Percentiles rank a stretch among this genome's conserved stretches.
Conservation (phyloP, 2,888 invertebrate genomes). For the Clunio marinus region DNA sequence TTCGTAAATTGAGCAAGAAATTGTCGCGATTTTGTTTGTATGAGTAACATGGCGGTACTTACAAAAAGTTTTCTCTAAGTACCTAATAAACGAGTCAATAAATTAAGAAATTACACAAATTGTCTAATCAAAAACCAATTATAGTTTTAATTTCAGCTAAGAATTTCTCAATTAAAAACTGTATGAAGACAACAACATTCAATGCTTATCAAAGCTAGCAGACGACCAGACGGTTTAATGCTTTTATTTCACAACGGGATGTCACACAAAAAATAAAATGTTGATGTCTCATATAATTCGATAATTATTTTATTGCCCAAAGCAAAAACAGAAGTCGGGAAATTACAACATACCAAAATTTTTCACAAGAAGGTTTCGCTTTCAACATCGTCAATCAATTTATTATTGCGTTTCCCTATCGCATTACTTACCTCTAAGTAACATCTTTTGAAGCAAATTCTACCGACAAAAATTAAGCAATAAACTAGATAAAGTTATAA, state of each 20-base stretch:
- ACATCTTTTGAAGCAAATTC: neutral
- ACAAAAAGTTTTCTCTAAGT: too few species aligned
- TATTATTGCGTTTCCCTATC: neutral
- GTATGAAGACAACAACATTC: too few species aligned
- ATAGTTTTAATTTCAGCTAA: too few species aligned
- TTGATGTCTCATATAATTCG: conserved; percentile 10
- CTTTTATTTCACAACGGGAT: neutral
- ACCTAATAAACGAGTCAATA: conserved; percentile 4
- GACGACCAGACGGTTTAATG: neutral
- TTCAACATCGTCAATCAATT: neutral
- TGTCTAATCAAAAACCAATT: conserved; percentile 13
- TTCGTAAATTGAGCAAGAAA: too few species aligned
- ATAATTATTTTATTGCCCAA: neutral
- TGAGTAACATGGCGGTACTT: too few species aligned
- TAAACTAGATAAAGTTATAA: too few species aligned
- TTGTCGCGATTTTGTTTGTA: too few species aligned
- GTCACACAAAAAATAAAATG: neutral
- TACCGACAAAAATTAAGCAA: too few species aligned
- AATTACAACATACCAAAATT: neutral
- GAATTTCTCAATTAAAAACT: too few species aligned
- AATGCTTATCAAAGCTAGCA: too few species aligned
- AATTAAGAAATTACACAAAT: conserved; percentile 2
- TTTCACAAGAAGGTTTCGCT: neutral
- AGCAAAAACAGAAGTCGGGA: neutral
- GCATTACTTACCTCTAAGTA: neutral